Evolutionary conservation across 2,888 invertebrate genomes (phyloP), one percentile per base, ranked within the genome.

Genomic region (Leptopilina myrica): DNA sequence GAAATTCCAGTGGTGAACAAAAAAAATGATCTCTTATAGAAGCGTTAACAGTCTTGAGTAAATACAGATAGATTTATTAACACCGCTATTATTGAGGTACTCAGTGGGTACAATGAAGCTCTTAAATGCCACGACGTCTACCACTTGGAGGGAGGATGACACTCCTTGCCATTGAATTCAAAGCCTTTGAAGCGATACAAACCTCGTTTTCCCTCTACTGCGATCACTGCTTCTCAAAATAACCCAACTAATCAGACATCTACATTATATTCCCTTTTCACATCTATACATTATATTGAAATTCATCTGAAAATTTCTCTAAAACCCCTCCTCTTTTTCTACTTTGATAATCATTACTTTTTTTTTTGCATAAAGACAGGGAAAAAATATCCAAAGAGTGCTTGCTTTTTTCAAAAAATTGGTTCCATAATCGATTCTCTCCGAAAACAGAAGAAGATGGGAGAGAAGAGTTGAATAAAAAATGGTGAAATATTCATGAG

Each of bases 31-130:
- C 33, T 33, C 33, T 33, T 4, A 4, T 33, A 33, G 33, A 33
- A 33, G 33, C 33, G 33, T 33, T 33, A 33, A 33, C 33, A 33
- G 33, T 33, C 33, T 26, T 69, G 69, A 26, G 49, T 20, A 69
- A 69, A 69, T 69, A 53, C 40, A 66, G 53, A 26, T 11, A 26
- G 53, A 69, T 69, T 69, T 69, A 69, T 53, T 69, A 26, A 49
- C 15, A 33, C 64, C 49, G 53, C 69, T 20, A 20, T 53, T 69
- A 14, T 69, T 49, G 26, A 49, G 14, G 7, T 69, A 49, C 20
- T 69, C 26, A 53, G 69, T 53, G 3, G 26, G 53, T 69, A 49
- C 69, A 53, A 66, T 66, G 66, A 66, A 66, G 66, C 66, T 66
- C 43, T 66, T 66, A 66, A 66, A 66, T 66, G 66, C n/a, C 43